Conservation (phyloP, 2,888 invertebrate species). For the Polydrusus tereticollis region DNA sequence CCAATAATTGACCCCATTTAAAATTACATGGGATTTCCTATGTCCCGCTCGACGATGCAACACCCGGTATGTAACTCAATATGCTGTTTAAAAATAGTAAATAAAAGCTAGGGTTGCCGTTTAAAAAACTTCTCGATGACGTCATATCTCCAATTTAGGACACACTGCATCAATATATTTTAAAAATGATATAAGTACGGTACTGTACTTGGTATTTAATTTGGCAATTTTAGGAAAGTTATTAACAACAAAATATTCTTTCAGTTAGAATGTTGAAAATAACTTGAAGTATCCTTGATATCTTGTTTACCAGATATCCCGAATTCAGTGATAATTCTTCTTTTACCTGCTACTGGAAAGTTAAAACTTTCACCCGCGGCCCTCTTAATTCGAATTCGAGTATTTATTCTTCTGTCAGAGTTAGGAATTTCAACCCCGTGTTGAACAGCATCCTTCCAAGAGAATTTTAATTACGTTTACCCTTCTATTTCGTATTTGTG, state of each 20-base stretch:
- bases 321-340: constrained; percentile 47
- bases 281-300: constrained; percentile 37
- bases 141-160: too few species aligned
- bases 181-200: too few species aligned
- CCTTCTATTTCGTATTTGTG: constrained; percentile 62
- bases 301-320: constrained; percentile 44
- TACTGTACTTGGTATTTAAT: too few species aligned
- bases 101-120: too few species aligned
- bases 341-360: constrained; percentile 47
- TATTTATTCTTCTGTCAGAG: constrained; percentile 63
- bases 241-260: neutral
- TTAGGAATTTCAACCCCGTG: constrained; percentile 64
- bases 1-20: too few species aligned
- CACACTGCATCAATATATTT: too few species aligned
- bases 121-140: too few species aligned
- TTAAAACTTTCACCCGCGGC: constrained; percentile 50
- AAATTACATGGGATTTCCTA: too few species aligned
- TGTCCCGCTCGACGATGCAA: too few species aligned
- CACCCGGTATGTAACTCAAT: too few species aligned
- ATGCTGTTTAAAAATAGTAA: too few species aligned
- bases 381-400: constrained; percentile 61
- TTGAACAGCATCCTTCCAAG: constrained; percentile 54
- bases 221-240: neutral
- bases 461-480: constrained; percentile 66
- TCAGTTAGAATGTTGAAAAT: constrained; percentile 8